Conservation (phyloP, 1,140 invertebrate species). For the Brachionus plicatilis region DNA sequence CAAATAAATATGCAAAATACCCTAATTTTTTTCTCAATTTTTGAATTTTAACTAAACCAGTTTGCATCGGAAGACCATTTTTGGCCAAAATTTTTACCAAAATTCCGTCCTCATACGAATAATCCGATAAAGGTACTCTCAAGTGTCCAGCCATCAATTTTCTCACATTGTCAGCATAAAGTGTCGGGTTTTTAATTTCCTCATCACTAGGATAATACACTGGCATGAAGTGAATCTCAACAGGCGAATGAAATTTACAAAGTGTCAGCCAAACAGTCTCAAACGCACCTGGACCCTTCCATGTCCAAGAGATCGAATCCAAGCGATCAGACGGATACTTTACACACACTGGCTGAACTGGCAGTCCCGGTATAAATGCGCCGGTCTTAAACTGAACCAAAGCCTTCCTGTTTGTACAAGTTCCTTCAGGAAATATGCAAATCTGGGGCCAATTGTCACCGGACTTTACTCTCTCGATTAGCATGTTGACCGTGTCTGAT, state of each 20-base stretch:
- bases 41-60: slow-evolving; percentile 32
- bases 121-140: neutral
- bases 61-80: neutral
- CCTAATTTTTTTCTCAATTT: slow-evolving; percentile 27
- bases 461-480: slow-evolving; percentile 74
- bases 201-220: slow-evolving; percentile 80
- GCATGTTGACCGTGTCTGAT: slow-evolving; percentile 81
- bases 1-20: neutral
- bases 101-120: slow-evolving; percentile 35
- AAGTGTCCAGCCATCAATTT: slow-evolving; percentile 78
- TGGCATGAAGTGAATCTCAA: slow-evolving; percentile 79
- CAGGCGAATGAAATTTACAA: slow-evolving; percentile 77
- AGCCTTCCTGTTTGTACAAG: slow-evolving; percentile 85
- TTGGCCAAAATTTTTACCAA: slow-evolving; percentile 15
- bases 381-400: slow-evolving; percentile 91
- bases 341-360: slow-evolving; percentile 86
- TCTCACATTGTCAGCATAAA: slow-evolving; percentile 86
- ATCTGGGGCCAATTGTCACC: slow-evolving; percentile 82
- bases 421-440: slow-evolving; percentile 81
- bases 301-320: slow-evolving; percentile 92
- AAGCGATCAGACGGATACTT: slow-evolving; percentile 76
- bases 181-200: slow-evolving; percentile 76
- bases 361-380: slow-evolving; percentile 76
- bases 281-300: slow-evolving; percentile 87
- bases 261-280: slow-evolving; percentile 82